phyloP scores from a whole-genome alignment of 2,888 invertebrate species.

The Erebia ligea region DNA sequence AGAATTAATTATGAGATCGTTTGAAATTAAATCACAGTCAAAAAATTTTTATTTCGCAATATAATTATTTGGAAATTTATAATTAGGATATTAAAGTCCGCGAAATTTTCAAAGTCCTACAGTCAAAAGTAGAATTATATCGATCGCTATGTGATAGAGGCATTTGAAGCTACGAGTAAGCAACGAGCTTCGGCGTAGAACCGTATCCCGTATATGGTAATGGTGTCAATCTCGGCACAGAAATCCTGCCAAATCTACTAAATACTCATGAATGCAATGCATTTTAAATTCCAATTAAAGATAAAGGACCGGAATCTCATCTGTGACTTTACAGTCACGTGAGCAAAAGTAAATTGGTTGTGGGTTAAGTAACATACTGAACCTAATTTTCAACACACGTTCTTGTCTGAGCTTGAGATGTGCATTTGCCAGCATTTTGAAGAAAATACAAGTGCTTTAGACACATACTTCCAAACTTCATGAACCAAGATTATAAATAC shows the following conservation, averaged over 20 bases:
- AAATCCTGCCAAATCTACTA: conserved; percentile 70
- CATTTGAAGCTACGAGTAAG: conserved; percentile 61
- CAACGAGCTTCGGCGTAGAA: conserved; percentile 59
- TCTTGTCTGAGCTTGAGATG: no score
- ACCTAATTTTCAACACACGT: no score
- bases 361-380: background rate
- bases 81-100: background rate
- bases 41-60: no score
- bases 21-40: no score
- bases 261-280: conserved; percentile 71
- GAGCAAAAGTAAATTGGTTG: conserved; percentile 1
- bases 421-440: no score
- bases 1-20: no score
- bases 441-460: no score
- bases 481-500: no score
- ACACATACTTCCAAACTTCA: no score
- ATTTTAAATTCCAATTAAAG: conserved; percentile 47
- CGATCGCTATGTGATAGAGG: conserved; percentile 15
- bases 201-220: conserved; percentile 75
- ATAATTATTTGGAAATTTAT: no score
- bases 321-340: background rate
- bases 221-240: conserved; percentile 68
- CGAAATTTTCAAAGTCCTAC: background rate
- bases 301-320: conserved; percentile 1
- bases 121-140: background rate